Percentiles rank a stretch among this genome's conserved stretches.
Conservation (phyloP, 2,797 vertebrate species). For the Peromyscus melanophrys region DNA sequence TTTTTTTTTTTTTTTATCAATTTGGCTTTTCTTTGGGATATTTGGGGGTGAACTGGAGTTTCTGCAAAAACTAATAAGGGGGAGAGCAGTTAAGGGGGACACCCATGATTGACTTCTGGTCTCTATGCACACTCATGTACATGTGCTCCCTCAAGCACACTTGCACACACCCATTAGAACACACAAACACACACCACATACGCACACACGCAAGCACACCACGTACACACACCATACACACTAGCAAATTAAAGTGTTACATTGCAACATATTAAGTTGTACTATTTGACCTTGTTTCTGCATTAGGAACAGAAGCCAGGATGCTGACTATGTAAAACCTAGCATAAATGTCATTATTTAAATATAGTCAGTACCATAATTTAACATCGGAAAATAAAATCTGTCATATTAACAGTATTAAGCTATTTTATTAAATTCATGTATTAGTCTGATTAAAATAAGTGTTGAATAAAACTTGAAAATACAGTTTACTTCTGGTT, state of each 20-base stretch:
- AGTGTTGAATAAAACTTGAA: constrained; percentile 24
- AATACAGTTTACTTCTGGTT: constrained; percentile 31
- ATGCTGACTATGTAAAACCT: not conserved
- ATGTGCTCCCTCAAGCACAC: not conserved
- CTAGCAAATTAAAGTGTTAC: not conserved
- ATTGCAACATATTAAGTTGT: not conserved
- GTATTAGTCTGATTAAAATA: constrained; percentile 11
- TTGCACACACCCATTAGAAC: not conserved
- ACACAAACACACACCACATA: not conserved
- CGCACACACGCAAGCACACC: not conserved
- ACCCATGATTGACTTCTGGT: not conserved
- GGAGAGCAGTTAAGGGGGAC: not conserved
- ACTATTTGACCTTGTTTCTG: not conserved
- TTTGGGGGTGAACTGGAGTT: not conserved
- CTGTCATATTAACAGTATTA: constrained; percentile 11
- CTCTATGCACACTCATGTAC: not conserved
- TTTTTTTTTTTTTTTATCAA: not conserved
- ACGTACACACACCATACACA: not conserved
- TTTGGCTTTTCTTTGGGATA: not conserved
- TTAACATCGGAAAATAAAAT: constrained; percentile 33
- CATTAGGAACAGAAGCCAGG: not conserved
- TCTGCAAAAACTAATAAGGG: no score
- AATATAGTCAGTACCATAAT: constrained; percentile 1
- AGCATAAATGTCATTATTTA: constrained; percentile 43
- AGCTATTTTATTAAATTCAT: constrained; percentile 38